Percentiles rank a stretch among this genome's conserved stretches.
These are phyloP conservation scores for Lacerta agilis DNA, from an alignment of 2,797 vertebrate species.

Conservation along the genomic window DNA sequence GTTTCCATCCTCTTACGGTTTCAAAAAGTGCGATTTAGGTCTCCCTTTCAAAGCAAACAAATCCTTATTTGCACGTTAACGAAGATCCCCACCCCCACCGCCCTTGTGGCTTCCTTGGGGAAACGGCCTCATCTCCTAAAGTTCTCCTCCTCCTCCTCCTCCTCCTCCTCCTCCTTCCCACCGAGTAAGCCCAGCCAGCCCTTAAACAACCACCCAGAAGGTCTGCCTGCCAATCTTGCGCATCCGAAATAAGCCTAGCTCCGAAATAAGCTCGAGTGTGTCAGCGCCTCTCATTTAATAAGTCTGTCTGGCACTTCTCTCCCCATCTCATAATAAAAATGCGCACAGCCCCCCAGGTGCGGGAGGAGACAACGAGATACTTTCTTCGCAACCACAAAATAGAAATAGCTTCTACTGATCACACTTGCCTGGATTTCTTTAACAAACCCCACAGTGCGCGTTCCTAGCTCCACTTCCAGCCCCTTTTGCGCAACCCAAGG, in stretches of 20 bases:
- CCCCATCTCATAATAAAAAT: neutral
- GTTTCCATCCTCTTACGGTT: no score
- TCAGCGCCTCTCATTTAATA: neutral
- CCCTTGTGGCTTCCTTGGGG: neutral
- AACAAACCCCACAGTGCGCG: no score
- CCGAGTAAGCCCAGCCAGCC: neutral
- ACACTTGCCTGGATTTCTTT: neutral
- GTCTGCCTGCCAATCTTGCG: neutral
- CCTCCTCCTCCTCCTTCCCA: no score
- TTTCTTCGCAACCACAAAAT: neutral
- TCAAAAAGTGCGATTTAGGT: no score
- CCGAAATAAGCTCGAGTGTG: neutral
- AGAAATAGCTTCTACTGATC: neutral
- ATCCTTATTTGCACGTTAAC: no score
- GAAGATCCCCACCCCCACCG: no score
- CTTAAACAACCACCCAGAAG: neutral
- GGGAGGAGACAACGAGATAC: neutral
- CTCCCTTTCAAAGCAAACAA: no score
- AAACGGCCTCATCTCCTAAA: neutral
- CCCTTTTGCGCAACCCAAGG: neutral
- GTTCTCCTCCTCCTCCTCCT: no score
- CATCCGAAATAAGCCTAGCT: neutral
- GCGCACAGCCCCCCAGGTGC: neutral
- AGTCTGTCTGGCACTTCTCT: constrained; percentile 11
- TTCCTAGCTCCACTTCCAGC: no score